These are phyloP conservation scores for Noctuana brunneofusca DNA, from an alignment of 2,888 invertebrate genomes.

Conservation along the genomic window DNA sequence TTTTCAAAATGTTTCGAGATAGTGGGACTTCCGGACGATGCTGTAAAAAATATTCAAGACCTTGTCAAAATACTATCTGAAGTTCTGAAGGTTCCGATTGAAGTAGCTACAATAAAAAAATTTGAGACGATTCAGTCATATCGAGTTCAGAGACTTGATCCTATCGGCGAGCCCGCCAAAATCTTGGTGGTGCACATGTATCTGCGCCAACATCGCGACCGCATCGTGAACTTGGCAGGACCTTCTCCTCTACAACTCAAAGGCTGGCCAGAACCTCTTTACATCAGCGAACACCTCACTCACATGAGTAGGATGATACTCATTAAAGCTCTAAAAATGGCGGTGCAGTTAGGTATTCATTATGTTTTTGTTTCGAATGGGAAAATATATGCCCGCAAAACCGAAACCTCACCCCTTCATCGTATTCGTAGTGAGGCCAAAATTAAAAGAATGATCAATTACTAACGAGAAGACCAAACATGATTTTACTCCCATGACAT, in stretches of 20 bases:
- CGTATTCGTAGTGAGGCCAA: background rate
- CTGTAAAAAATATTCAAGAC: background rate
- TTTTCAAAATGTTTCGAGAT: background rate
- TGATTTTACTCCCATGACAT: too few relatives aligned
- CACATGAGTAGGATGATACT: background rate
- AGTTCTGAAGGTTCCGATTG: background rate
- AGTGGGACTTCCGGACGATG: background rate
- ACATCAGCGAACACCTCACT: constrained; percentile 1
- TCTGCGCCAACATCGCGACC: background rate
- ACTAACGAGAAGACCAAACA: too few relatives aligned
- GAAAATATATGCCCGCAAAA: background rate
- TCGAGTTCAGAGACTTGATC: background rate
- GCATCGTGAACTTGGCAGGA: background rate
- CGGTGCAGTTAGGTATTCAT: background rate
- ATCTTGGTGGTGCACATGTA: background rate
- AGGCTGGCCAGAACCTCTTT: background rate
- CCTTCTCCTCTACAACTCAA: background rate
- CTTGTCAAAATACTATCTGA: background rate
- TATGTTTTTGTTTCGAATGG: background rate
- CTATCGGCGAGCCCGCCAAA: background rate
- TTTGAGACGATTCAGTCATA: background rate
- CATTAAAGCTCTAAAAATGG: background rate
- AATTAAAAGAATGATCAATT: too few relatives aligned
- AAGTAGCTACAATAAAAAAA: background rate
- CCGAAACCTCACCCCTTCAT: background rate